Evolutionary conservation across 2,888 invertebrate species (phyloP), one percentile per base, ranked within the genome.

Genomic region (Pecten maximus): DNA sequence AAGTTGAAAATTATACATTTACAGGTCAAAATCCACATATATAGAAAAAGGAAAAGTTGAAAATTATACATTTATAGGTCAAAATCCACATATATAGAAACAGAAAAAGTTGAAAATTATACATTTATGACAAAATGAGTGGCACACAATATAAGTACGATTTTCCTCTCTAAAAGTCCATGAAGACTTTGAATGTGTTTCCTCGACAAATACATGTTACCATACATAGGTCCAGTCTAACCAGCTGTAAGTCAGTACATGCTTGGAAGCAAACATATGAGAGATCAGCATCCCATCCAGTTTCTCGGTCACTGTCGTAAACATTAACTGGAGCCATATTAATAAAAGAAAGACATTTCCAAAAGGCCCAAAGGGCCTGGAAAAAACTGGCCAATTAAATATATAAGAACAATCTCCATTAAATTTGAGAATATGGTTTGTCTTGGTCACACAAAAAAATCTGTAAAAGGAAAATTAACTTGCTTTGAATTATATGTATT

Each of bases 211-310:
- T 10, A 74, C 74, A 74, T 28, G 35, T 74, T 74, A 74, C 74
- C 74, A 44, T 23, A 74, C 8, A n/a, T 54, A 28, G 35, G 28
- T 74, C 74, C 74, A 74, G 74, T 74, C 23, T 54, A 54, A 19
- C 23, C 74, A 74, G 74, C 74, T 35, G 74, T 74, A 8, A 6
- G 23, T 74, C 74, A 74, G 74, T 74, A 74, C 35, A 74, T 74
- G 74, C 74, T 74, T 74, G 74, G 74, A 74, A 74, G 74, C 15
- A 35, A 74, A 74, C 74, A 74, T 35, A 35, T 74, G 74, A 74
- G 0, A 74, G 35, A 74, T 35, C 74, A 23, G 74, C 74, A 74
- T 74, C 74, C 74, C 74, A 74, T 28, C 74, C 28, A 74, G 54
- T 54, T 23, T 54, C 2, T 54, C 35, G 35, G 74, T 74, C 74